phyloP scores from a whole-genome alignment of 2,797 vertebrate genomes.

The Benthosema pterotum region DNA sequence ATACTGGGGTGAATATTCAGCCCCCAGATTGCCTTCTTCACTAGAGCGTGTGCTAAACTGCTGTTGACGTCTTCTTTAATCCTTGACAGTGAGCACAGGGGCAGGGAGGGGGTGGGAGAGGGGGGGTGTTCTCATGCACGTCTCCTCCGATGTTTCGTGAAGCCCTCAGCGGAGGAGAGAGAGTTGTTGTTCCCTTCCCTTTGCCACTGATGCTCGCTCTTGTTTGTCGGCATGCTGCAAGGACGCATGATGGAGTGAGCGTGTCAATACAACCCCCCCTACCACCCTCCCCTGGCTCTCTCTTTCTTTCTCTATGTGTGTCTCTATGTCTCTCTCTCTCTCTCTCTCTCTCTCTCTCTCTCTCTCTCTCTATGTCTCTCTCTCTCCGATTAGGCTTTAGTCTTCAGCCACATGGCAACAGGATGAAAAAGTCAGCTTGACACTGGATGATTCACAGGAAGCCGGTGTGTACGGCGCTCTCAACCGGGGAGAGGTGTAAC shows the following conservation, averaged over 20 bases:
- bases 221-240: conserved; percentile 54
- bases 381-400: conserved; percentile 42
- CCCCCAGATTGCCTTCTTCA: conserved; percentile 68
- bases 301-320: not conserved
- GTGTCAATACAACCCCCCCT: conserved; percentile 60
- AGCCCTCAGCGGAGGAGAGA: conserved; percentile 50
- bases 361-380: no score
- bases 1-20: conserved; percentile 66
- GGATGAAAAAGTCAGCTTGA: conserved; percentile 41
- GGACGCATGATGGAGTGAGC: conserved; percentile 56
- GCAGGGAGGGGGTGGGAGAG: conserved; percentile 40
- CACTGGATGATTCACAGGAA: conserved; percentile 36
- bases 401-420: conserved; percentile 31
- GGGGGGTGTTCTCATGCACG: conserved; percentile 49
- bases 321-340: not conserved
- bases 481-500: conserved; percentile 26
- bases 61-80: conserved; percentile 83
- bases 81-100: conserved; percentile 69
- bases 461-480: conserved; percentile 40
- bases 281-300: not conserved
- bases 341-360: no score
- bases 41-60: conserved; percentile 77
- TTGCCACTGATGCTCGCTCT: conserved; percentile 56
- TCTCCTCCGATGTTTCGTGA: conserved; percentile 70
- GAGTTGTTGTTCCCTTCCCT: conserved; percentile 49